phyloP scores from a whole-genome alignment of 2,113 vertebrate genomes.

The Pseudorasbora parva region DNA sequence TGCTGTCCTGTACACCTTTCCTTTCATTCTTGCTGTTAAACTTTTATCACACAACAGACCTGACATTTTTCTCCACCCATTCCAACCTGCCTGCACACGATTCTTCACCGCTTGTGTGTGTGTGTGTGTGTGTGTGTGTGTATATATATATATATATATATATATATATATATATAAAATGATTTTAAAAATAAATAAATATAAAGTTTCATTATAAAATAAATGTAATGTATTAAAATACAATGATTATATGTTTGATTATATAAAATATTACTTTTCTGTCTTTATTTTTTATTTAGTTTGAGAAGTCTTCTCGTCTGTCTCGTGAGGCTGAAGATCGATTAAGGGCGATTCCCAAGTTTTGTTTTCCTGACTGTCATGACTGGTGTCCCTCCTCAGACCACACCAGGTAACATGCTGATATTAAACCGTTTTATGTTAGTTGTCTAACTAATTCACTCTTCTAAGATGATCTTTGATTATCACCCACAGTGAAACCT shows the following conservation, averaged over 20 bases:
- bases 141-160: background rate
- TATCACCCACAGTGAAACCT: conserved; percentile 86
- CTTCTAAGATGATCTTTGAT: background rate
- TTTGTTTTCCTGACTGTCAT: conserved; percentile 94
- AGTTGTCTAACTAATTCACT: background rate
- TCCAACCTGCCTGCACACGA: too few relatives aligned
- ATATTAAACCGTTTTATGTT: background rate
- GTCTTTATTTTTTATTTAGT: conserved; percentile 69
- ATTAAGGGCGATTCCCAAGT: conserved; percentile 93
- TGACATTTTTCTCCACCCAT: background rate
- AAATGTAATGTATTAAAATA: background rate
- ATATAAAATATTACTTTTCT: background rate
- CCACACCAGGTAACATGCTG: conserved; percentile 81
- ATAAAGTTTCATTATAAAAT: background rate
- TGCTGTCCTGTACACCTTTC: too few relatives aligned
- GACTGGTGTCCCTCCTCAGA: conserved; percentile 89
- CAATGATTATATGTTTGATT: background rate
- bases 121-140: background rate
- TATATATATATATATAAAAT: background rate
- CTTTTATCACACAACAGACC: background rate
- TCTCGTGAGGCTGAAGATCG: conserved; percentile 93
- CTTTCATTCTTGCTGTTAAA: too few relatives aligned
- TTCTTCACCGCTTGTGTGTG: background rate
- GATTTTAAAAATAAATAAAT: background rate
- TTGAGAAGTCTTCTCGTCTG: conserved; percentile 86